These are phyloP conservation scores for Pseudococcus jackbeardsleyi DNA, from an alignment of 2,888 invertebrate genomes.

Conservation along the genomic window DNA sequence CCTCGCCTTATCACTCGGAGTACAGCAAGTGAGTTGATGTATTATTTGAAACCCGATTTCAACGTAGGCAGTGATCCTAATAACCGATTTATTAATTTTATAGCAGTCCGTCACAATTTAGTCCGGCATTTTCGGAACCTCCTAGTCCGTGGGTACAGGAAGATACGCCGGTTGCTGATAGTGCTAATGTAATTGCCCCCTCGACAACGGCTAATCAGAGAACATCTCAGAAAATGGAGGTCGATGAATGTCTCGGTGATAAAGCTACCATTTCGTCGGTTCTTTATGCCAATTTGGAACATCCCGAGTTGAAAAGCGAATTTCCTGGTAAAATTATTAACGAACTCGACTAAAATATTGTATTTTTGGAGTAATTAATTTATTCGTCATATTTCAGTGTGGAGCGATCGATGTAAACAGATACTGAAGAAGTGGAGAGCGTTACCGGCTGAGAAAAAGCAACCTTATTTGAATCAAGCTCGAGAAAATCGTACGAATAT, in stretches of 20 bases:
- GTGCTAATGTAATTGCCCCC: slow-evolving; percentile 69
- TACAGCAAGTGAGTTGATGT: slow-evolving; percentile 78
- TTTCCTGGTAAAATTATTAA: slow-evolving; percentile 77
- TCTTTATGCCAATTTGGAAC: slow-evolving; percentile 94
- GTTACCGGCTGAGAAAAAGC: slow-evolving; percentile 87
- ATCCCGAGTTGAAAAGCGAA: slow-evolving; percentile 92
- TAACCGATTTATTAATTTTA: slow-evolving; percentile 65
- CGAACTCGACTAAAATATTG: background rate
- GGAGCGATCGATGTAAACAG: slow-evolving; percentile 95
- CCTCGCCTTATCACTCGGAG: slow-evolving; percentile 83
- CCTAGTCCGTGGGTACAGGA: slow-evolving; percentile 70
- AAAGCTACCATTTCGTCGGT: slow-evolving; percentile 97
- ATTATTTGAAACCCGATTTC: background rate
- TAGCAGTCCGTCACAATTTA: slow-evolving; percentile 78
- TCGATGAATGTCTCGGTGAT: slow-evolving; percentile 92
- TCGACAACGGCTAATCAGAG: slow-evolving; percentile 82
- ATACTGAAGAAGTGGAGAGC: slow-evolving; percentile 97
- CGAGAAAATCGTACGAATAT: slow-evolving; percentile 92
- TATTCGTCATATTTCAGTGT: slow-evolving; percentile 72
- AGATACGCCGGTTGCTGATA: slow-evolving; percentile 65
- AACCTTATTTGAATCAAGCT: slow-evolving; percentile 91
- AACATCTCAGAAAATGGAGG: slow-evolving; percentile 92
- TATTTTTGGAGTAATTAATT: background rate
- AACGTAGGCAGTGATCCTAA: background rate
- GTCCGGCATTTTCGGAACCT: slow-evolving; percentile 79